Evolutionary conservation across 2,113 vertebrate genomes (phyloP), one percentile per base, ranked within the genome.

Genomic region (Semicossyphus pulcher): DNA sequence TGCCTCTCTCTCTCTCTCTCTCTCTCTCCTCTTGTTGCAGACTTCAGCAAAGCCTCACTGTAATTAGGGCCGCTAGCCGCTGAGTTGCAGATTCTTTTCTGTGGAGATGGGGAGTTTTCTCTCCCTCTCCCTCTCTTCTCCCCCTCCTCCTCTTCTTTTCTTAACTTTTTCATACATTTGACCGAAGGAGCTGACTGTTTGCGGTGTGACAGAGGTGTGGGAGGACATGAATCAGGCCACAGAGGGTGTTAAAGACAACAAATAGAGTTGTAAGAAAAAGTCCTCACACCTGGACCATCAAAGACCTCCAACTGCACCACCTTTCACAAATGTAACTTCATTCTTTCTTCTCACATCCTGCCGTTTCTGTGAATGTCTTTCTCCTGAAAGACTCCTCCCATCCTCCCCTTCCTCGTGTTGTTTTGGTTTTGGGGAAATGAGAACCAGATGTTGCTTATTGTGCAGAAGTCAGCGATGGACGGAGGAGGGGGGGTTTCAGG

Each of bases 401-500:
- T 20, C 63, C 53, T 44, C 66, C 58, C 52, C 78, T 42, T 72
- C 72, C 79, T 78, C 59, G 64, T 81, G 91, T 93, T 93, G 90
- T 94, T 93, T 92, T 93, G 91, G 86, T 89, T 92, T 92, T 85
- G 75, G 58, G 80, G 84, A 90, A 93, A 94, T 90, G 91, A 91
- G 90, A 92, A 92, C 82, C 92, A 95, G 93, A 95, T 94, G 93
- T 93, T 90, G 84, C 86, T 90, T 90, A 92, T 91, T 93, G 90
- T 94, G 90, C 91, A 89, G 66, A 83, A 86, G 72, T 88, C 81
- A 85, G 80, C 28, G 25, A 20, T 26, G 72, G 58, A 51, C 61
- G 56, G 5, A 51, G 32, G 16, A 45, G 39, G 32, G 63, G 64
- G 57, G 37, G 80, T 42, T 7, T 78, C 11, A 21, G 44, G 25